Evolutionary conservation across 2,888 invertebrate species (phyloP).

Genomic region (Octodonta nipae): DNA sequence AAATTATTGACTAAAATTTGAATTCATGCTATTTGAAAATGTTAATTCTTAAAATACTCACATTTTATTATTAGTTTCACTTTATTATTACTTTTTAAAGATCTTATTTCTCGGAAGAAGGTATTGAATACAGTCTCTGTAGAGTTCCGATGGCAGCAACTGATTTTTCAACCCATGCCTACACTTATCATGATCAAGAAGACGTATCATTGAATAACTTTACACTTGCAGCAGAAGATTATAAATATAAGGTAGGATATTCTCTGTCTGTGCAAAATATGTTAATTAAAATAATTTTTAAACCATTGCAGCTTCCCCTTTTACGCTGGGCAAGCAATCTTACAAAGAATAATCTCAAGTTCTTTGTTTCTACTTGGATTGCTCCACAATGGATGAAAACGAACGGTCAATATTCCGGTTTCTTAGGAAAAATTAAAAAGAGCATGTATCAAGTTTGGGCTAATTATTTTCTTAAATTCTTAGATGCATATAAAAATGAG

Average conservation of each 20-base stretch:
- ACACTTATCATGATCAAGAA: slow-evolving; percentile 58
- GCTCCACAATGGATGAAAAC: slow-evolving; percentile 9
- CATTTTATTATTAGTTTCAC: too few species aligned
- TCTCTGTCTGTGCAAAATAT: too few species aligned
- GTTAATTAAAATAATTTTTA: too few species aligned
- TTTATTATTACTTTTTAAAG: too few species aligned
- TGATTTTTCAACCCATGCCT: slow-evolving; percentile 71
- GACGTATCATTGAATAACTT: slow-evolving; percentile 50
- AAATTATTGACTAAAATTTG: too few species aligned
- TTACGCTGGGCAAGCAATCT: too few species aligned
- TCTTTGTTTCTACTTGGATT: slow-evolving; percentile 5
- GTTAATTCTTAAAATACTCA: too few species aligned
- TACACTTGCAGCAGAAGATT: slow-evolving; percentile 53
- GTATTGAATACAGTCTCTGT: slow-evolving; percentile 65
- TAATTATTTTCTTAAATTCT: slow-evolving; percentile 64
- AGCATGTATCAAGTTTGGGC: slow-evolving; percentile 50
- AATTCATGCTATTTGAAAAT: too few species aligned
- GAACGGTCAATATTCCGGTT: slow-evolving; percentile 3
- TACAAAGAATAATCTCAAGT: too few species aligned
- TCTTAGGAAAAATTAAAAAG: slow-evolving; percentile 3
- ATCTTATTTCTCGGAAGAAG: slow-evolving; percentile 52
- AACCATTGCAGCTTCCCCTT: too few species aligned
- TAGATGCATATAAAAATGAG: slow-evolving; percentile 56
- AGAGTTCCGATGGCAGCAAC: slow-evolving; percentile 74
- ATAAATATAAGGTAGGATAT: slow-evolving; percentile 5